Evolutionary conservation across 2,888 invertebrate species (phyloP), one percentile per base, ranked within the genome.

Genomic region (Andrena minutula): DNA sequence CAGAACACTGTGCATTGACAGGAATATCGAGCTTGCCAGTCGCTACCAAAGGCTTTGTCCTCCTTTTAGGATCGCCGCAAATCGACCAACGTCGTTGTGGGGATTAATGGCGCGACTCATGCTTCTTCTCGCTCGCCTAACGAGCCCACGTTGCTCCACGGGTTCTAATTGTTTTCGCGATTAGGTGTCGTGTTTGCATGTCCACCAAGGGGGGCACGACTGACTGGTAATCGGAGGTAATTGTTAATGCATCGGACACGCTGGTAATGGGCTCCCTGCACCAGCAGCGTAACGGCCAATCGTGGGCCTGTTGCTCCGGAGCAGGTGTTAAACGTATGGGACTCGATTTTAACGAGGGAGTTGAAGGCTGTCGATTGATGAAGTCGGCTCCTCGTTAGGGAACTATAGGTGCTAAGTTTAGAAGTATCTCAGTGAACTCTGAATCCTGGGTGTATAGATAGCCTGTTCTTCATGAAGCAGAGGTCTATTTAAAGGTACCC

Each of bases 221-320:
- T 61, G 35, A 51, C 41, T 69, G 65, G 82, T 82, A 82, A 82
- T 82, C 82, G 75, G 71, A 82, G 75, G 75, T 82, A 82, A 82
- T 82, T 82, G 83, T 82, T 82, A 82, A 82, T 82, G 70, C 82
- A 82, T 82, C 41, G 82, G 26, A 80, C 82, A 73, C 49, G 81
- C 73, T 73, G 35, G 82, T 80, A 80, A 80, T 73, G 81, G 79
- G 61, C 81, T 66, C 60, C 8, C 26, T 65, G 53, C 35, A 66
- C 3, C 53, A 5, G 4, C 30, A 7, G n/a, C 35, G 76, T 53
- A 32, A 28, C 49, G 56, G 56, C 41, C 70, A n/a, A 66, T 60
- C 41, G 66, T 66, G 65, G 49, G 32, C 47, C 10, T 28, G 79
- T 58, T 41, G 20, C 69, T 49, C 28, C 28, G 30, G 53, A 61